Percentiles rank a stretch among this genome's conserved stretches.
Conservation (phyloP, 1,140 invertebrate genomes). For the Papilio aristodemus region DNA sequence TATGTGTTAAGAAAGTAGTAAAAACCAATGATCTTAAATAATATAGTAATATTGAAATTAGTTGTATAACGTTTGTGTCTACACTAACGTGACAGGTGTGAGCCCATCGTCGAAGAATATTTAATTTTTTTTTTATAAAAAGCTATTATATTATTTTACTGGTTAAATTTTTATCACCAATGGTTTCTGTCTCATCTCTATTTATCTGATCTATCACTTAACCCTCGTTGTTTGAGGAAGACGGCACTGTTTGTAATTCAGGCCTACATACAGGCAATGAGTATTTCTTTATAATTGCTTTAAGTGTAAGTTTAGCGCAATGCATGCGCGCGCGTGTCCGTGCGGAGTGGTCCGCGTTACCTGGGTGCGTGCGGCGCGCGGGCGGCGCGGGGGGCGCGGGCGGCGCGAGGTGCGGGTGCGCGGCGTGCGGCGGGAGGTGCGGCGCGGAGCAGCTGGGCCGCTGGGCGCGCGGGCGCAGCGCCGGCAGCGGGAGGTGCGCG, state of each 20-base stretch:
- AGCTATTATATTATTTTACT: no score
- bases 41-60: no score
- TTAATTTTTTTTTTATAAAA: no score
- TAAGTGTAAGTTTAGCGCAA: not conserved
- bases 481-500: slow-evolving; percentile 83
- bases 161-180: no score
- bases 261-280: not conserved
- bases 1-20: no score
- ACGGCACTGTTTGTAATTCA: not conserved
- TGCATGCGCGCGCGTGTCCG: slow-evolving; percentile 16
- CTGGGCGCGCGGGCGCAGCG: slow-evolving; percentile 86
- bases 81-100: no score
- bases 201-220: no score
- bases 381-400: slow-evolving; percentile 49
- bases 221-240: no score
- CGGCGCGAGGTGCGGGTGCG: slow-evolving; percentile 83
- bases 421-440: slow-evolving; percentile 77
- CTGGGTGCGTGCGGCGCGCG: slow-evolving; percentile 33
- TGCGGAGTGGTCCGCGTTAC: slow-evolving; percentile 7
- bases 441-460: slow-evolving; percentile 64
- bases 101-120: no score
- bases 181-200: no score
- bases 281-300: not conserved
- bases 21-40: no score
- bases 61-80: no score